Evolutionary conservation across 2,113 vertebrate species (phyloP).

Genomic region (Hemiprocne comata): DNA sequence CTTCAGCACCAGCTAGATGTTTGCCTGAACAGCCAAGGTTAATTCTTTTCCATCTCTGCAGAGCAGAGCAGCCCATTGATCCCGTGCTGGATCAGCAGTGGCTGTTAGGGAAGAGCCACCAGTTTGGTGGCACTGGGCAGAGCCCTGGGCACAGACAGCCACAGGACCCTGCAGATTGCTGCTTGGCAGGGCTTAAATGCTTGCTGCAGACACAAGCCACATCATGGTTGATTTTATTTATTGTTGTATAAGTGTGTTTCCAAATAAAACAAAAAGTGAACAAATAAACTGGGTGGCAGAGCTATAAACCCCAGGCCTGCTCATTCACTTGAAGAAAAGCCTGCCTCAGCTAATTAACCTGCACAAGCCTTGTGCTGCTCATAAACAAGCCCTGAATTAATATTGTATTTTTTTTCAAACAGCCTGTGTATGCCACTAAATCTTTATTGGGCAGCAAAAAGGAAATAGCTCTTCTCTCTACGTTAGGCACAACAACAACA

Average conservation of each 20-base stretch:
- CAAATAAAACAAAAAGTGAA: conserved; percentile 72
- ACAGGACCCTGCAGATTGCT: too few species aligned
- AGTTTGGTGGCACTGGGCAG: not conserved
- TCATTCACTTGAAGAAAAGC: conserved; percentile 68
- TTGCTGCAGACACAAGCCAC: conserved; percentile 34
- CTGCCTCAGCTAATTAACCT: conserved; percentile 74
- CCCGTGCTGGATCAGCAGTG: not conserved
- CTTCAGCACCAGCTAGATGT: not conserved
- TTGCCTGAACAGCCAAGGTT: not conserved
- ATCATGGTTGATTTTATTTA: conserved; percentile 67
- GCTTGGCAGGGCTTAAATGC: conserved; percentile 7
- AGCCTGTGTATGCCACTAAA: not conserved
- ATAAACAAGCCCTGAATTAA: conserved; percentile 72
- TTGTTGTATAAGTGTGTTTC: conserved; percentile 59
- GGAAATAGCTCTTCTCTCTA: not conserved
- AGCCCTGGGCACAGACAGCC: not conserved
- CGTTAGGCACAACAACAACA: not conserved
- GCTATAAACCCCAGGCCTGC: conserved; percentile 42
- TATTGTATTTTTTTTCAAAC: not conserved
- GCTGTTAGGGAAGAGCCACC: too few species aligned
- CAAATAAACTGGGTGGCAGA: conserved; percentile 68
- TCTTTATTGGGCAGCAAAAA: conserved; percentile 48
- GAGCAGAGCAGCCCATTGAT: not conserved
- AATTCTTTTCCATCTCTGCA: not conserved
- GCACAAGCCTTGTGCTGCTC: conserved; percentile 48